These are phyloP conservation scores for Neocrepidodera transversa DNA, from an alignment of 2,888 invertebrate genomes.

Conservation along the genomic window DNA sequence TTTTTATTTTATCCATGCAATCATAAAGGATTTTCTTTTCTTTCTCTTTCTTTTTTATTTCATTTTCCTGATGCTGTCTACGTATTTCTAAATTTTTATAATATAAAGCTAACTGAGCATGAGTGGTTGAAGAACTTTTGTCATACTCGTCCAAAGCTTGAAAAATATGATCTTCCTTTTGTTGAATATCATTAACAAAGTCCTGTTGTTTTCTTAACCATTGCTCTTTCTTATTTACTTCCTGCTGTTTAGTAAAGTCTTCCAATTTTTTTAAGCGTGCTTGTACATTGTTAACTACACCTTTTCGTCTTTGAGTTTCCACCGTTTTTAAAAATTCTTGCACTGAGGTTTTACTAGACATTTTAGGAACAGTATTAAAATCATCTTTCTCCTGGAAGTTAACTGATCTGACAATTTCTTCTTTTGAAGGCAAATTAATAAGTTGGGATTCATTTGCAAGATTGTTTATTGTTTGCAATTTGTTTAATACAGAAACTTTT, in stretches of 20 bases:
- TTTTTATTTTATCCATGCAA: slow-evolving; percentile 64
- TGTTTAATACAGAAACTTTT: slow-evolving; percentile 67
- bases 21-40: slow-evolving; percentile 44
- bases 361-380: slow-evolving; percentile 20
- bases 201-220: slow-evolving; percentile 55
- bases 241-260: slow-evolving; percentile 52
- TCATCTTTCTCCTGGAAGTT: slow-evolving; percentile 47
- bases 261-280: slow-evolving; percentile 55
- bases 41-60: slow-evolving; percentile 61
- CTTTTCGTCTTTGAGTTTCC: slow-evolving; percentile 48
- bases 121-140: slow-evolving; percentile 63
- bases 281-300: slow-evolving; percentile 55
- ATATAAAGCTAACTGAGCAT: slow-evolving; percentile 63
- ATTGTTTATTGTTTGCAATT: slow-evolving; percentile 56
- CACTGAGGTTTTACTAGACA: slow-evolving; percentile 23
- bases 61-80: slow-evolving; percentile 62
- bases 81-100: slow-evolving; percentile 58
- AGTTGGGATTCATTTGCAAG: background rate
- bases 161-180: slow-evolving; percentile 61
- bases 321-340: slow-evolving; percentile 45
- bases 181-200: slow-evolving; percentile 58
- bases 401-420: background rate
- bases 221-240: slow-evolving; percentile 45
- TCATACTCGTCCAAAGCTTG: slow-evolving; percentile 64
- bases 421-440: background rate